Evolutionary conservation across 2,797 vertebrate genomes (phyloP).

Genomic region (Epinephelus malabaricus): DNA sequence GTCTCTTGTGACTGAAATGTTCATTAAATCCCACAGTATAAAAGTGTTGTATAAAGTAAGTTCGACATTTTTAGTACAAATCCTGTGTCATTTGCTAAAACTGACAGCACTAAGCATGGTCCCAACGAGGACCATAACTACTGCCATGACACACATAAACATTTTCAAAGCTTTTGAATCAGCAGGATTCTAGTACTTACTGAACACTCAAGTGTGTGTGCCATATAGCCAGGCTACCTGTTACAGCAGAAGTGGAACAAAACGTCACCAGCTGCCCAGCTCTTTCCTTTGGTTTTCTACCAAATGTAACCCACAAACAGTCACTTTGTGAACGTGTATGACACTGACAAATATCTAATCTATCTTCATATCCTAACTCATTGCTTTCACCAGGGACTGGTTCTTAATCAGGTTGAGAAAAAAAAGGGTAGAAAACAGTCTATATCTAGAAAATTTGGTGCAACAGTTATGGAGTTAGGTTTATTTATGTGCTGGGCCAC

Average conservation of each 20-base stretch:
- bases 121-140: neutral
- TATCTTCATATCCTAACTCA: neutral
- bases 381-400: neutral
- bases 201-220: neutral
- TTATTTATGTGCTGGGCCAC: too few species aligned
- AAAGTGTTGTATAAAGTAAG: neutral
- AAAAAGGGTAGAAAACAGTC: too few species aligned
- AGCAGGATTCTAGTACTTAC: neutral
- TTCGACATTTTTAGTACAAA: neutral
- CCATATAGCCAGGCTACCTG: neutral
- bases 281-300: neutral
- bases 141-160: neutral
- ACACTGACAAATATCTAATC: neutral
- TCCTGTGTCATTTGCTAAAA: too few species aligned
- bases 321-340: neutral
- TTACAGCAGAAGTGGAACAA: neutral
- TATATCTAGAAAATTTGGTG: too few species aligned
- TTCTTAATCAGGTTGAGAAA: neutral
- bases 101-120: neutral
- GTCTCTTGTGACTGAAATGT: neutral
- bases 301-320: neutral
- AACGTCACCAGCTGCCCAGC: neutral
- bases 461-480: too few species aligned
- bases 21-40: neutral
- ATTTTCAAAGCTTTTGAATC: neutral